Base-by-base conservation (phyloP, 1,140 invertebrate species). In the Amphibalanus amphitrite region DNA sequence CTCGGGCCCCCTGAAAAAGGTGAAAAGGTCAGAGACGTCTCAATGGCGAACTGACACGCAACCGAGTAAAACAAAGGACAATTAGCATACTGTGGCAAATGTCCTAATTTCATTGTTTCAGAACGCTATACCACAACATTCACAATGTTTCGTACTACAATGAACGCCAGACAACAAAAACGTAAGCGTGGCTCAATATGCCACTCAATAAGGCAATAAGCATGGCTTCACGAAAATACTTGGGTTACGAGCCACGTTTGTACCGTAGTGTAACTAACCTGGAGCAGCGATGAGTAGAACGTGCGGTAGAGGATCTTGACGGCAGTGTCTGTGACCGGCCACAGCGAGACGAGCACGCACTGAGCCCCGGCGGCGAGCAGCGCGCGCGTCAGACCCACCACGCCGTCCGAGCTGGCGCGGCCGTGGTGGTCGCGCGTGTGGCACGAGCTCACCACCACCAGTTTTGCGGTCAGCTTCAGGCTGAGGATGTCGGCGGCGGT, bases 311-410 rank as follows among this genome's bases (percentile, higher is more conserved):
- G 82, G 72, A 97, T 92, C 78, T 93, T 94, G 0, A 92, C 90
- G 13, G 95, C 93, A 0, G 90, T 92, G 77, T 93, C 90, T 4
- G 92, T 91, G 0, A 96, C 92, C 0, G 93, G 93, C 94, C 94
- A 97, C 70, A 97, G 83, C 3, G 91, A 90, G 33, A 97, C 86
- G 4, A 97, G 81, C 30, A 97, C 91, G 73, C 92, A 91, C 75
- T 94, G 91, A 3, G 91, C 93, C 29, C 95, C 95, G 6, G 93
- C 91, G 0, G 88, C 87, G 0, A 97, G 82, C 28, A 97, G 81
- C 0, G 91, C 89, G 40, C 89, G 85, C 0, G 88, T 88, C 10
- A 97, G 81, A 20, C 86, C 86, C n/a, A 93, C 87, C 0, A 96
- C 85, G 0, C 92, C 92, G 74, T 91, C 89, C 0, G 89, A 85